These are phyloP conservation scores for Babyrousa celebensis DNA, from an alignment of 2,797 vertebrate genomes.

Conservation along the genomic window DNA sequence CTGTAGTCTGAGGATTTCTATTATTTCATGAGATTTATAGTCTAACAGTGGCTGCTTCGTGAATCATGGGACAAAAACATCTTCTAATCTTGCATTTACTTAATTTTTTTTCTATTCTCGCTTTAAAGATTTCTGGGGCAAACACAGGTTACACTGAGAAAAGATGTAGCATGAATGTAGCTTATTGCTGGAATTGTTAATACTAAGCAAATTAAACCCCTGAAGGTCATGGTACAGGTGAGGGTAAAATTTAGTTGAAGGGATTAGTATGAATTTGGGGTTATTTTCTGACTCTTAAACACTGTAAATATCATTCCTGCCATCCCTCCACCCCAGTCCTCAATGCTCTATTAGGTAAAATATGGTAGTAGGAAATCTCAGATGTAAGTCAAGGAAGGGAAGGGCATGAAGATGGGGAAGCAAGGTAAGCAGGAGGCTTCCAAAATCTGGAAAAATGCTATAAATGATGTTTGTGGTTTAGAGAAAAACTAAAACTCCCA, in stretches of 20 bases:
- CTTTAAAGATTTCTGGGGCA: slow-evolving; percentile 38
- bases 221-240: slow-evolving; percentile 9
- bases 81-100: slow-evolving; percentile 54
- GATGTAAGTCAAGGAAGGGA: slow-evolving; percentile 14
- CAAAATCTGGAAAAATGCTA: slow-evolving; percentile 53
- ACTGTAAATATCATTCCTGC: neutral
- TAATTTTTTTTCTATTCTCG: neutral
- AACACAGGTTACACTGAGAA: neutral
- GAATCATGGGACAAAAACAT: slow-evolving; percentile 12
- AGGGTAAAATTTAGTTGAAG: slow-evolving; percentile 36
- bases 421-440: neutral
- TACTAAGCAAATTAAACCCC: slow-evolving; percentile 33
- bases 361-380: neutral
- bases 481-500: slow-evolving; percentile 61
- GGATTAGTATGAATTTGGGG: neutral
- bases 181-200: slow-evolving; percentile 13
- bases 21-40: slow-evolving; percentile 31
- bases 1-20: slow-evolving; percentile 22
- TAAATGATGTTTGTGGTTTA: neutral
- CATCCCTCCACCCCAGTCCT: neutral
- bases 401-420: neutral
- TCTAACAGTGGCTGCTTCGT: neutral
- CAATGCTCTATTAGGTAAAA: neutral
- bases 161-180: slow-evolving; percentile 6
- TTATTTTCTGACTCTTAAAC: slow-evolving; percentile 12